Conservation (phyloP, 2,888 invertebrate species). For the Bombylius major region DNA sequence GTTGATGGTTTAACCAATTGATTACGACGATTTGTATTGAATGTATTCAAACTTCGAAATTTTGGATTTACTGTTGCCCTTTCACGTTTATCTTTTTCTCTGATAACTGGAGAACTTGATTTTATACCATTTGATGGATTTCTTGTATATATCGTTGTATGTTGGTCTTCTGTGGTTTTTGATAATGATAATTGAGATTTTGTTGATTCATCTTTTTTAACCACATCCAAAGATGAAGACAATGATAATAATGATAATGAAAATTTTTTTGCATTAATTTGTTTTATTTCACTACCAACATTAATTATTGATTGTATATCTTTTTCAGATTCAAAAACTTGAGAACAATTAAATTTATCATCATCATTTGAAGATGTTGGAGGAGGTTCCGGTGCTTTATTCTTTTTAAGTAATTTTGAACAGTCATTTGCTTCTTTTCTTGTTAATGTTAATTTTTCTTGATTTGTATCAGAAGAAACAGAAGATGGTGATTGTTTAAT, state of each 20-base stretch:
- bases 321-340: constrained; percentile 24
- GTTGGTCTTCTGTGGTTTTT: constrained; percentile 26
- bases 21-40: constrained; percentile 30
- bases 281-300: neutral
- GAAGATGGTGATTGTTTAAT: constrained; percentile 30
- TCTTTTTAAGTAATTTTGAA: constrained; percentile 47
- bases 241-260: too few species aligned
- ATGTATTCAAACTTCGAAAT: constrained; percentile 40
- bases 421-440: constrained; percentile 20
- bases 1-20: constrained; percentile 29
- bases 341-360: constrained; percentile 9
- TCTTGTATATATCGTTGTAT: constrained; percentile 46
- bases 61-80: constrained; percentile 52
- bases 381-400: constrained; percentile 68
- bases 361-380: neutral
- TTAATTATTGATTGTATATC: constrained; percentile 13
- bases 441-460: constrained; percentile 38
- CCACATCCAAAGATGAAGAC: neutral
- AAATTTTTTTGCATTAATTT: neutral
- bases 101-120: constrained; percentile 54
- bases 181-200: neutral
- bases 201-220: neutral
- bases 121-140: constrained; percentile 44
- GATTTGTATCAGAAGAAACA: constrained; percentile 23
- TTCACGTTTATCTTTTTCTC: constrained; percentile 65